A percentile compares a stretch with the other conserved stretches of the same genome.
phyloP scores from a whole-genome alignment of 2,888 invertebrate genomes.

The Mylabris sibirica region DNA sequence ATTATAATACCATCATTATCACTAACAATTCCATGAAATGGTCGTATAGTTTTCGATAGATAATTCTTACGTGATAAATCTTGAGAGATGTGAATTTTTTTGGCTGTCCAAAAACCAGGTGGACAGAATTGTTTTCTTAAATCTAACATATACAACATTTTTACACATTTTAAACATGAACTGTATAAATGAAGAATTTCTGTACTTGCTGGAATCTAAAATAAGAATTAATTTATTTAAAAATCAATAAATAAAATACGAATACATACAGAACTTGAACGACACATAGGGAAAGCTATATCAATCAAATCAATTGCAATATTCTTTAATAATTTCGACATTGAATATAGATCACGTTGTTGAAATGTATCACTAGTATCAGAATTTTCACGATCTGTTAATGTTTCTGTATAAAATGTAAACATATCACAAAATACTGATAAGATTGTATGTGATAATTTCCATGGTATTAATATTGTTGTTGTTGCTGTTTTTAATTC shows the following conservation, averaged over 20 bases:
- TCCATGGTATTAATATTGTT: constrained; percentile 53
- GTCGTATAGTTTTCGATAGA: constrained; percentile 54
- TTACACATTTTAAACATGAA: constrained; percentile 56
- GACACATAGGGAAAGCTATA: constrained; percentile 60
- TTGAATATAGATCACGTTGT: constrained; percentile 52
- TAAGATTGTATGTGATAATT: constrained; percentile 54
- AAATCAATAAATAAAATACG: neutral
- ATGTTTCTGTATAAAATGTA: constrained; percentile 59
- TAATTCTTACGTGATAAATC: constrained; percentile 58
- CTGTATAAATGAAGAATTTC: constrained; percentile 58
- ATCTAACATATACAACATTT: constrained; percentile 82
- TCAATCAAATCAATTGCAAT: constrained; percentile 58
- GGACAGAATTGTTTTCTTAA: constrained; percentile 78
- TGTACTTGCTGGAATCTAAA: constrained; percentile 50
- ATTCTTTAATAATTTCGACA: constrained; percentile 57
- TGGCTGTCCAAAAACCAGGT: constrained; percentile 58
- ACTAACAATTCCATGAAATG: constrained; percentile 54
- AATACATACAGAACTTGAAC: constrained; percentile 52
- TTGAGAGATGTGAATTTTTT: constrained; percentile 58
- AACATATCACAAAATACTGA: constrained; percentile 61
- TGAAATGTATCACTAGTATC: constrained; percentile 60
- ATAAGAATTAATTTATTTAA: constrained; percentile 9
- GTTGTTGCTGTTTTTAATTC: constrained; percentile 49
- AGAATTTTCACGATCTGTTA: constrained; percentile 59
- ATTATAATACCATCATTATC: constrained; percentile 51